These are phyloP conservation scores for Diorhabda elongata DNA, from an alignment of 1,140 invertebrate genomes.

Conservation along the genomic window DNA sequence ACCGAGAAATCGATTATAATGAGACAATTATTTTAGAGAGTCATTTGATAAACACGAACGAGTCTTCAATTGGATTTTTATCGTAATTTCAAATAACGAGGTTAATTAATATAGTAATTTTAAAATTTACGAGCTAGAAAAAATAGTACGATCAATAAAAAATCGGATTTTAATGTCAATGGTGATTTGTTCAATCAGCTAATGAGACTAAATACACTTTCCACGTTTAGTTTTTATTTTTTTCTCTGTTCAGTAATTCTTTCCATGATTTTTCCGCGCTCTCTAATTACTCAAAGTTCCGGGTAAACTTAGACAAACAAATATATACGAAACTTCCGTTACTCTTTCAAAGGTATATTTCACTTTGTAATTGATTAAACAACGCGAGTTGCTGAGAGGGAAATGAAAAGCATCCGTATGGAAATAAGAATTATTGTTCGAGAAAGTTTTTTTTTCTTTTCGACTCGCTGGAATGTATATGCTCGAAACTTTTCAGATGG, in stretches of 20 bases:
- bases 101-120: too few species aligned
- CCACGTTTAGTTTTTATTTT: too few species aligned
- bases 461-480: background rate
- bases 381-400: background rate
- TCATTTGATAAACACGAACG: too few species aligned
- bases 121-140: too few species aligned
- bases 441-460: background rate
- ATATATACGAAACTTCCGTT: background rate
- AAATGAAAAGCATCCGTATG: conserved; percentile 2
- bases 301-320: background rate
- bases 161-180: too few species aligned
- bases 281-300: conserved; percentile 2
- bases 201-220: too few species aligned
- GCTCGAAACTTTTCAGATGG: background rate
- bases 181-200: too few species aligned
- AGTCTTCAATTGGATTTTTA: too few species aligned
- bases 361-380: conserved; percentile 2
- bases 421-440: background rate
- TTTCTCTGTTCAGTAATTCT: background rate
- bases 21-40: too few species aligned
- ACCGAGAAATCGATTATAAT: too few species aligned
- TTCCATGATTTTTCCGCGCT: background rate
- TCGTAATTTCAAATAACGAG: too few species aligned
- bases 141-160: too few species aligned
- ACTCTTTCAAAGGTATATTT: background rate